Conservation (phyloP, 2,888 invertebrate species). For the Drosophila neutralis region DNA sequence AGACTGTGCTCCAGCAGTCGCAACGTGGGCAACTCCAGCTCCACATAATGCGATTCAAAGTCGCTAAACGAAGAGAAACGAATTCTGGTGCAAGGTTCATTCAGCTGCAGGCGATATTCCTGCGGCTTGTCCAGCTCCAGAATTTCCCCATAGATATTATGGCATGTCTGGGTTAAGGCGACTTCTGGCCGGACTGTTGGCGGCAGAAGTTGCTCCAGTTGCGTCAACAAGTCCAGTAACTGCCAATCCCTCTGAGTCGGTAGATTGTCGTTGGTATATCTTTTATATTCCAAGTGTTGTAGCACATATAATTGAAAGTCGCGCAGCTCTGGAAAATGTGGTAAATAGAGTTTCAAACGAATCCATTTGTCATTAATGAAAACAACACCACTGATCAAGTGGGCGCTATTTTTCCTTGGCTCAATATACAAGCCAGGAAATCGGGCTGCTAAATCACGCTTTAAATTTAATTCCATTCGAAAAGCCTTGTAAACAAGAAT, state of each 20-base stretch:
- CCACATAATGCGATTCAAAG: conserved; percentile 76
- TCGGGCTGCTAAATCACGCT: conserved; percentile 17
- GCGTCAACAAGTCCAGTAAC: conserved; percentile 64
- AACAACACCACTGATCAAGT: conserved; percentile 46
- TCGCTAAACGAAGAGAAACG: conserved; percentile 76
- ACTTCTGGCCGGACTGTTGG: not conserved
- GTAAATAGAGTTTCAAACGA: conserved; percentile 68
- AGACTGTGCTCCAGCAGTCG: conserved; percentile 77
- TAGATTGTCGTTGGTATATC: conserved; percentile 34
- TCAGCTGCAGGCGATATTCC: conserved; percentile 67
- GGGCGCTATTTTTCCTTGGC: conserved; percentile 4
- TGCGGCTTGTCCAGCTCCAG: conserved; percentile 61
- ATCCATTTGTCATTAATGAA: conserved; percentile 39
- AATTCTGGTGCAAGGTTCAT: conserved; percentile 61
- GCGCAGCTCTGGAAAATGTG: conserved; percentile 68
- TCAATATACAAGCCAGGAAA: conserved; percentile 53
- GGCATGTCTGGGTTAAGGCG: not conserved
- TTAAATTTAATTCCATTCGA: conserved; percentile 19
- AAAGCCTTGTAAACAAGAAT: not conserved
- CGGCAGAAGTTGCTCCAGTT: conserved; percentile 50
- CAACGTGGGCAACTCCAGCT: conserved; percentile 69
- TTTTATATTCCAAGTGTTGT: conserved; percentile 52
- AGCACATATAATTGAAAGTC: conserved; percentile 60
- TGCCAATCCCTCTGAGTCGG: conserved; percentile 55
- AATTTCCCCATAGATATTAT: conserved; percentile 75